Conservation (phyloP, 2,797 vertebrate genomes). For the Acestrorhynchus altus region DNA sequence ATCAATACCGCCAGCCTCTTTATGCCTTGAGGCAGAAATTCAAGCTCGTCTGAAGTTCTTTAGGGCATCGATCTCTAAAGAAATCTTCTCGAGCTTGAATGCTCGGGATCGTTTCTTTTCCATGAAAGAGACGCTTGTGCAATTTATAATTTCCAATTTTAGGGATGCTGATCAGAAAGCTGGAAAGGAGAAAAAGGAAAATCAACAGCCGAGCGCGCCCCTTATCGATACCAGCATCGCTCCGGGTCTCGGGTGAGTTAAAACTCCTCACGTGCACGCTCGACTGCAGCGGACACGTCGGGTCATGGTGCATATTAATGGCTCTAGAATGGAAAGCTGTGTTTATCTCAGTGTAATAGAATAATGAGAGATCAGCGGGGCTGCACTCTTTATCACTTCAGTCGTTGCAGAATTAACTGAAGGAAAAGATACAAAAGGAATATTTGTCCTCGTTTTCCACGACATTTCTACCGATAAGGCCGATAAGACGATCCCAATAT, state of each 20-base stretch:
- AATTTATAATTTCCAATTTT: constrained; percentile 15
- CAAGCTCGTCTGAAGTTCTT: not conserved
- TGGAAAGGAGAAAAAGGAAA: constrained; percentile 77
- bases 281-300: not conserved
- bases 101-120: too few relatives aligned
- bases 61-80: not conserved
- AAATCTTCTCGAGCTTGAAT: not conserved
- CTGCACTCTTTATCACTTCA: too few relatives aligned
- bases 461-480: too few relatives aligned
- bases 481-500: too few relatives aligned
- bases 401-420: too few relatives aligned
- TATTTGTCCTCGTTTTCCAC: too few relatives aligned
- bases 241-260: constrained; percentile 82
- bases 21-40: not conserved
- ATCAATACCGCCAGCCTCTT: not conserved
- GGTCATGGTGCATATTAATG: not conserved
- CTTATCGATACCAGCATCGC: constrained; percentile 88
- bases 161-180: constrained; percentile 57
- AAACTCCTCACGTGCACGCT: not conserved
- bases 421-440: too few relatives aligned
- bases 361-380: too few relatives aligned
- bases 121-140: not conserved
- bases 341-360: too few relatives aligned
- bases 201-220: constrained; percentile 73
- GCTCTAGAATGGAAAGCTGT: too few relatives aligned